Evolutionary conservation across 2,797 vertebrate genomes (phyloP), one percentile per base, ranked within the genome.

Genomic region (Molothrus aeneus): DNA sequence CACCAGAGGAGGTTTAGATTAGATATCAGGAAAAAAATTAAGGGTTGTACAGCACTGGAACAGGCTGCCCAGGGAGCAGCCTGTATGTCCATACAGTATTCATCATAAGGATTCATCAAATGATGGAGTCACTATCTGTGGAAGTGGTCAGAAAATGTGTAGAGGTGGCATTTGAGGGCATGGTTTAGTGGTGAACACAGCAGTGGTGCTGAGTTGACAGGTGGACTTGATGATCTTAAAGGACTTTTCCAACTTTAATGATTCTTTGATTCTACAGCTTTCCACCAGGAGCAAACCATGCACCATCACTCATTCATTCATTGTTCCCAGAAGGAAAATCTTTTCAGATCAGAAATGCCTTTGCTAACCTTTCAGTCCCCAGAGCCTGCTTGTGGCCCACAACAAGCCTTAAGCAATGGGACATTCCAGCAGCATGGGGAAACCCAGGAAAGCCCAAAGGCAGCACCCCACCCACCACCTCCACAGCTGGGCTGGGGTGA

Each of bases 1-100:
- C 14, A 40, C 26, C 16, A 48, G 31, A 8, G 3, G 53, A 48
- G 8, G 18, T 42, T 42, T 47, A 25, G 26, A 12, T 36, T 14
- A 17, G 17, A 9, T n/a, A 53, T 7, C 7, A 28, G 22, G 22
- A 2, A 32, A 81, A 43, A 36, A 31, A 0, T 1, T 9, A 20
- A 32, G 13, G 34, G 26, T 32, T 79, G 6, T 48, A 42, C 54
- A 54, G 31, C 53, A 32, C 13, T 53, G 38, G 25, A 78, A 65
- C 15, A 40, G 21, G n/a, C 13, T 71, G 5, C 19, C 60, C 21
- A 36, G 31, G 60, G 45, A 22, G n/a, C n/a, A n/a, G n/a, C n/a
- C n/a, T n/a, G n/a, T n/a, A n/a, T n/a, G n/a, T n/a, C n/a, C n/a
- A n/a, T n/a, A n/a, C n/a, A n/a, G n/a, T n/a, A n/a, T n/a, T n/a